Conservation (phyloP, 2,888 invertebrate species). For the Polydrusus pterygomalis region DNA sequence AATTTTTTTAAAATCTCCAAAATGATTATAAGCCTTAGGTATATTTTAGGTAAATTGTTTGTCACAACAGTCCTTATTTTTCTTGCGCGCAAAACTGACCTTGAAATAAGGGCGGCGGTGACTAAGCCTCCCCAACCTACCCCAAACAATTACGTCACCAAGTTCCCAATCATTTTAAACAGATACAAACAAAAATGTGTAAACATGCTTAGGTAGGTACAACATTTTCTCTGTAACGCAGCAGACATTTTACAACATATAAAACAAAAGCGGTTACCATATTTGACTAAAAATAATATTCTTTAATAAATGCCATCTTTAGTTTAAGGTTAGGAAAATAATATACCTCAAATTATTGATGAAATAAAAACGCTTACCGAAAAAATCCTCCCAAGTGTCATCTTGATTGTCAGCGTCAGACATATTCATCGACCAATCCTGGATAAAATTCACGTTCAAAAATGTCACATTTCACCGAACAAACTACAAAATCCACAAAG, state of each 20-base stretch:
- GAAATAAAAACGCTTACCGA: constrained; percentile 64
- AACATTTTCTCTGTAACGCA: too few relatives aligned
- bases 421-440: constrained; percentile 62
- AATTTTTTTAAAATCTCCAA: too few relatives aligned
- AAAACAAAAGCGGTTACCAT: too few relatives aligned
- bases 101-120: constrained; percentile 32
- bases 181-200: background rate
- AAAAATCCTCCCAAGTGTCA: constrained; percentile 71
- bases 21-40: too few relatives aligned
- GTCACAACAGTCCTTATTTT: background rate
- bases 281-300: too few relatives aligned
- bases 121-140: constrained; percentile 24
- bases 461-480: constrained; percentile 60
- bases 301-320: too few relatives aligned
- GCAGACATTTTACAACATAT: too few relatives aligned
- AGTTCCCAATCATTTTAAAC: constrained; percentile 1
- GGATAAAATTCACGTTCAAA: constrained; percentile 39
- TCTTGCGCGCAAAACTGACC: background rate
- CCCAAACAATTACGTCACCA: constrained; percentile 14
- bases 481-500: constrained; percentile 31
- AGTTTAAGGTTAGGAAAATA: too few relatives aligned
- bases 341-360: too few relatives aligned
- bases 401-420: constrained; percentile 66
- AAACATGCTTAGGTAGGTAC: background rate
- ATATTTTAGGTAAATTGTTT: too few relatives aligned